phyloP scores from a whole-genome alignment of 2,113 vertebrate species.

The Corythornis madagascariensis region DNA sequence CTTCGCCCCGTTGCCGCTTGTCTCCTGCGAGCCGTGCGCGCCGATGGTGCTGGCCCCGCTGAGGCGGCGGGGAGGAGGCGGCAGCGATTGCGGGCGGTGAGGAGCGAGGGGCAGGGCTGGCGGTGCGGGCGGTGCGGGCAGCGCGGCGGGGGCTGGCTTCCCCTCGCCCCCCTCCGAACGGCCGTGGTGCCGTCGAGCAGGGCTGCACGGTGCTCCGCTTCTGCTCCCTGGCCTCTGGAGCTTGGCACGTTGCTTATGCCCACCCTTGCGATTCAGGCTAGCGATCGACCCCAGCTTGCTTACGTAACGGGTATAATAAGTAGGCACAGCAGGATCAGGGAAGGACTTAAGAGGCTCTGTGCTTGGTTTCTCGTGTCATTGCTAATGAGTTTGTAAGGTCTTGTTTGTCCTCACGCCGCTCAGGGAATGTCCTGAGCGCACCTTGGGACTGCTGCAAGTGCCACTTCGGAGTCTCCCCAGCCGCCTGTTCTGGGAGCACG shows the following conservation, averaged over 20 bases:
- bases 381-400: fast-evolving
- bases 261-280: fast-evolving
- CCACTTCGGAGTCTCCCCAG: too few relatives aligned
- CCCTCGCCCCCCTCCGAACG: not conserved
- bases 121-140: not conserved
- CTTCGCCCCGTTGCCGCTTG: not conserved
- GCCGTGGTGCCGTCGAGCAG: too few relatives aligned
- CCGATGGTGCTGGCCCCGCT: not conserved
- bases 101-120: not conserved
- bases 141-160: not conserved
- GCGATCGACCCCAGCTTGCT: too few relatives aligned
- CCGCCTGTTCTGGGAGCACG: not conserved
- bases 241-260: not conserved
- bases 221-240: not conserved
- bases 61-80: not conserved
- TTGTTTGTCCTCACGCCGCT: fast-evolving
- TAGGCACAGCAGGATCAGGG: fast-evolving
- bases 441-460: not conserved
- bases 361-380: fast-evolving
- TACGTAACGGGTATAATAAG: fast-evolving
- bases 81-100: fast-evolving
- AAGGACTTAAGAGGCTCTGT: not conserved
- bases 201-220: not conserved
- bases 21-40: not conserved
- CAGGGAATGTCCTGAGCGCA: fast-evolving